phyloP scores from a whole-genome alignment of 2,797 vertebrate species.

The Poeciliopsis paucimaculata region DNA sequence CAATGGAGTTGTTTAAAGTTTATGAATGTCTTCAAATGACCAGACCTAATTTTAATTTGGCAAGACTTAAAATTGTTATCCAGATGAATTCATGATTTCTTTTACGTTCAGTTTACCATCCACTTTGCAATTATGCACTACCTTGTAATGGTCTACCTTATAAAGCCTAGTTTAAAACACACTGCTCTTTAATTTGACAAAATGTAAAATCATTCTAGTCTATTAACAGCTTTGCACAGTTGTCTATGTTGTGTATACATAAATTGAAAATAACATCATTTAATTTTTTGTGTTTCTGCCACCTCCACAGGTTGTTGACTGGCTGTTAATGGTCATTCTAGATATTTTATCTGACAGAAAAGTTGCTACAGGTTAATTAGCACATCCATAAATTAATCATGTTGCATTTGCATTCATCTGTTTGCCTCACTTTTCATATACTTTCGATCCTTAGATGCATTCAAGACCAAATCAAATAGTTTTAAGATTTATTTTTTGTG shows the following conservation, averaged over 20 bases:
- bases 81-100: not conserved
- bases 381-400: not conserved
- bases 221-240: not conserved
- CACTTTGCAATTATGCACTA: not conserved
- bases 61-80: not conserved
- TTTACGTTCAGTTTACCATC: not conserved
- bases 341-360: not conserved
- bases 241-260: not conserved
- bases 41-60: not conserved
- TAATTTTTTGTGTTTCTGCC: not conserved
- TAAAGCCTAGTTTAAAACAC: not conserved
- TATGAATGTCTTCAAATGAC: not conserved
- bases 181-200: not conserved
- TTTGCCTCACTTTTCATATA: not conserved
- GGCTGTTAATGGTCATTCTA: not conserved
- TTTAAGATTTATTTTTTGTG: not conserved
- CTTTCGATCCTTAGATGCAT: not conserved
- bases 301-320: no score
- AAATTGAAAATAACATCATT: not conserved
- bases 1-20: not conserved
- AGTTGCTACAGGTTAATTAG: not conserved
- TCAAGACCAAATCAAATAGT: not conserved
- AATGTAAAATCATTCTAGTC: not conserved
- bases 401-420: not conserved
- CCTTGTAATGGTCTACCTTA: not conserved